Conservation (phyloP, 2,113 vertebrate genomes). For the Addax nasomaculatus region DNA sequence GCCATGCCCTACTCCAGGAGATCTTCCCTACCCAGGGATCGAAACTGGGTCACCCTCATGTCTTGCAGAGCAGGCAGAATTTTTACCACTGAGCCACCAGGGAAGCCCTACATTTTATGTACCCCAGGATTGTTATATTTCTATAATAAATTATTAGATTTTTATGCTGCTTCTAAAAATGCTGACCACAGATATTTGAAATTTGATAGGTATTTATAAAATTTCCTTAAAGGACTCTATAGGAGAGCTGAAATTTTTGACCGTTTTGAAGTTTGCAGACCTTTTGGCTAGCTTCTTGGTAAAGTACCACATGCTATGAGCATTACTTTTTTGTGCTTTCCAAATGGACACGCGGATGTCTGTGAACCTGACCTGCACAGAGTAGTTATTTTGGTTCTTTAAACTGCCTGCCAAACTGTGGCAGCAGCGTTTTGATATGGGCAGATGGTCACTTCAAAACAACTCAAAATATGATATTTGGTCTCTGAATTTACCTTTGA, state of each 20-base stretch:
- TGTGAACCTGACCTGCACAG: not conserved
- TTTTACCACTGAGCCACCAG: not conserved
- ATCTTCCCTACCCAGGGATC: not conserved
- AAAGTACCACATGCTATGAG: not conserved
- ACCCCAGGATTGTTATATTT: not conserved
- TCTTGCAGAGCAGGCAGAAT: not conserved
- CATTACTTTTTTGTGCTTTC: not conserved
- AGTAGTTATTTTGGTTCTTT: not conserved
- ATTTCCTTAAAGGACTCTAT: not conserved
- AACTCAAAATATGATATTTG: not conserved
- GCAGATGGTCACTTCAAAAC: conserved; percentile 33
- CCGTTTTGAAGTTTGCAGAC: not conserved
- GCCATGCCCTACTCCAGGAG: not conserved
- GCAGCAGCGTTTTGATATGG: not conserved
- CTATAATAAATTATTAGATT: not conserved
- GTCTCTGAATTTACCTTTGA: not conserved
- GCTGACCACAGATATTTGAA: conserved; percentile 21
- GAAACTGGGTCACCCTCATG: fast-evolving
- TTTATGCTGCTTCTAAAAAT: conserved; percentile 35
- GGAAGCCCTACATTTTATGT: not conserved
- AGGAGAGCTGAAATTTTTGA: not conserved
- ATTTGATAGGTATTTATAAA: not conserved
- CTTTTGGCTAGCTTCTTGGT: not conserved
- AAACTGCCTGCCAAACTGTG: not conserved
- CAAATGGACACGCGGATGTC: not conserved